Base-by-base conservation (phyloP, 1,140 invertebrate species). In the Helicoverpa armigera region DNA sequence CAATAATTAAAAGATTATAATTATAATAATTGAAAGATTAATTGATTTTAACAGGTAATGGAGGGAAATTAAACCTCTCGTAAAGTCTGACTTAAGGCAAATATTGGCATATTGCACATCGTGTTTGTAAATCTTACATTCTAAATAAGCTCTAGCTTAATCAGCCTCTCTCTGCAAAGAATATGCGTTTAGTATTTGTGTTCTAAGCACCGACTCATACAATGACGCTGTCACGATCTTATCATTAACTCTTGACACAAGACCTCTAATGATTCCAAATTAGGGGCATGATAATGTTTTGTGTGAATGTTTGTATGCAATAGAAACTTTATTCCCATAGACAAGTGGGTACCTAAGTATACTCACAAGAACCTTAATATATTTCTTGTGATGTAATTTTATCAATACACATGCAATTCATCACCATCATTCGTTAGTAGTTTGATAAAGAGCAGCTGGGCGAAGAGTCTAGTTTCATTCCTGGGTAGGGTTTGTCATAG, bases 171-270 rank as follows among this genome's bases (percentile, higher is more conserved):
- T 12, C 58, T 29, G 9, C 10, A 29, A 51, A 53, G 67, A 70
- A 70, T 70, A 69, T 53, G 50, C 35, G 63, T 67, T 53, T 70
- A 53, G 48, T 70, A 29, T 70, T 70, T 70, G 67, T 53, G 50
- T 16, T 53, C 48, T 13, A 67, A 67, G 35, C 16, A 11, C n/a
- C n/a, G 14, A 4, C 16, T 51, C 43, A n/a, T 51, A 31, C 50
- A 70, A 51, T 51, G 48, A 51, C 48, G 14, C 3, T 10, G 50
- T 70, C 67, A 72, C 69, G 69, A 72, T 54, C 50, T 54, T 31
- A 72, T 72, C 50, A 72, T 72, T 70, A 70, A 70, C 13, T 53
- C 48, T 18, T 70, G 50, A 70, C 50, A 70, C 50, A 54, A 72
- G 50, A 72, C 50, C 48, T 53, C 18, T 72, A 54, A 72, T 72